Evolutionary conservation across 2,113 vertebrate species (phyloP).

Genomic region (Polyodon spathula): DNA sequence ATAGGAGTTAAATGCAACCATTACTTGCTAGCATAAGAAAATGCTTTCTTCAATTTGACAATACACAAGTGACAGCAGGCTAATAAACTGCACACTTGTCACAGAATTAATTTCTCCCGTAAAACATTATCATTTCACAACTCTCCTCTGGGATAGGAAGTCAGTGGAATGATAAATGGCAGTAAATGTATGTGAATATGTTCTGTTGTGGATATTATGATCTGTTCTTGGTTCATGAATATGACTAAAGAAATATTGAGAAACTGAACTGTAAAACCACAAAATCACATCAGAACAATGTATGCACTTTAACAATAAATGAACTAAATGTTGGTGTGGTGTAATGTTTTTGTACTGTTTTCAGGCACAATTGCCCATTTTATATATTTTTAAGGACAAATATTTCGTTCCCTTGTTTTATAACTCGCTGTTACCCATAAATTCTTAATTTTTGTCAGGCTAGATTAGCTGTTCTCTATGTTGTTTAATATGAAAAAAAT

Average conservation of each 20-base stretch:
- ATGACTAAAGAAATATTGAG: neutral
- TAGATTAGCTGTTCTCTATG: too few species aligned
- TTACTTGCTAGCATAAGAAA: conserved; percentile 38
- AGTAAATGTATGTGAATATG: conserved; percentile 38
- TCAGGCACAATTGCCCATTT: too few species aligned
- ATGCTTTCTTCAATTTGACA: conserved; percentile 49
- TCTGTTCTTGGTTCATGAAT: conserved; percentile 23
- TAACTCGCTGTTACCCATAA: too few species aligned
- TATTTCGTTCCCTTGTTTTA: too few species aligned
- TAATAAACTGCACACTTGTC: conserved; percentile 58
- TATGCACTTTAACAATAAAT: too few species aligned
- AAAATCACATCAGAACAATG: too few species aligned
- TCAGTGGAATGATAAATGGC: conserved; percentile 50
- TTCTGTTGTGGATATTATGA: conserved; percentile 30
- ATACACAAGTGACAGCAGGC: conserved; percentile 48
- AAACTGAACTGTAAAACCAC: neutral
- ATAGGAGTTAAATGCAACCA: conserved; percentile 50
- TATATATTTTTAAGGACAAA: too few species aligned
- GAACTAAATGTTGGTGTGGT: too few species aligned
- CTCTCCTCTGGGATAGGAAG: conserved; percentile 46
- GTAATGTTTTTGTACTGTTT: too few species aligned
- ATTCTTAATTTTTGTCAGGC: too few species aligned
- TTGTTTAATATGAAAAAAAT: too few species aligned
- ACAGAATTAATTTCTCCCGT: conserved; percentile 61
- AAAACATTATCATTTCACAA: conserved; percentile 60